Evolutionary conservation across 92 coral and sea anemone genomes (phyloP).

Genomic region (Porites lobata): DNA sequence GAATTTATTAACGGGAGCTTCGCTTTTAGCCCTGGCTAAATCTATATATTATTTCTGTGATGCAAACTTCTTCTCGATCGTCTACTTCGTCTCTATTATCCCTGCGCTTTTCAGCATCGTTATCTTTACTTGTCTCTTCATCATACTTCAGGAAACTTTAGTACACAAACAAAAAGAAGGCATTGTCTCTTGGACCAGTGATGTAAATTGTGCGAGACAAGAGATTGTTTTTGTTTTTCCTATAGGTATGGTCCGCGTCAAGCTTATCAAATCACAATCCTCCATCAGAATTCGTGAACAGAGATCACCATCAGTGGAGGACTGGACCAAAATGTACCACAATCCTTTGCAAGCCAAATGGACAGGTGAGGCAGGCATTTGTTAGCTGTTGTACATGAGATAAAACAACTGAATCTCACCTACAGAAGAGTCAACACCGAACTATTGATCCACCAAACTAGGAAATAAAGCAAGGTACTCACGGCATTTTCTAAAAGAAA

Average conservation of each 20-base stretch:
- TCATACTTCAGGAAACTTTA: no score
- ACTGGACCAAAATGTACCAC: slow-evolving; percentile 99
- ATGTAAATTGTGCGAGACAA: not conserved
- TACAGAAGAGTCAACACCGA: not conserved
- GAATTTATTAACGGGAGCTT: no score
- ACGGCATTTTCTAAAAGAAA: no score
- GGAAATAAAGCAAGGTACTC: no score
- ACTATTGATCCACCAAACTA: not conserved
- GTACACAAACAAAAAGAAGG: no score
- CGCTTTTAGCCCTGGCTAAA: no score
- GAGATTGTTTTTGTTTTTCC: not conserved
- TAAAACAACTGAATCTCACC: not conserved
- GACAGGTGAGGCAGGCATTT: slow-evolving; percentile 75
- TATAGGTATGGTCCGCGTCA: slow-evolving; percentile 94
- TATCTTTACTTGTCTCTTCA: no score
- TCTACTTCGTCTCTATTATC: no score
- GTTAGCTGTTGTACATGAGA: not conserved
- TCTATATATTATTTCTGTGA: no score
- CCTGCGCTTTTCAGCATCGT: no score
- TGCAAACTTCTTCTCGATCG: no score
- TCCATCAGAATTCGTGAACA: slow-evolving; percentile 98
- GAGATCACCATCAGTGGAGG: slow-evolving; percentile 99
- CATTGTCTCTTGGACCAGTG: not conserved
- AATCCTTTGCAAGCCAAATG: slow-evolving; percentile 98
- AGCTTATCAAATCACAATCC: slow-evolving; percentile 95